Percentiles rank a stretch among this genome's conserved stretches.
Evolutionary conservation across 2,888 invertebrate species (phyloP).

Genomic region (Morpho helenor): DNA sequence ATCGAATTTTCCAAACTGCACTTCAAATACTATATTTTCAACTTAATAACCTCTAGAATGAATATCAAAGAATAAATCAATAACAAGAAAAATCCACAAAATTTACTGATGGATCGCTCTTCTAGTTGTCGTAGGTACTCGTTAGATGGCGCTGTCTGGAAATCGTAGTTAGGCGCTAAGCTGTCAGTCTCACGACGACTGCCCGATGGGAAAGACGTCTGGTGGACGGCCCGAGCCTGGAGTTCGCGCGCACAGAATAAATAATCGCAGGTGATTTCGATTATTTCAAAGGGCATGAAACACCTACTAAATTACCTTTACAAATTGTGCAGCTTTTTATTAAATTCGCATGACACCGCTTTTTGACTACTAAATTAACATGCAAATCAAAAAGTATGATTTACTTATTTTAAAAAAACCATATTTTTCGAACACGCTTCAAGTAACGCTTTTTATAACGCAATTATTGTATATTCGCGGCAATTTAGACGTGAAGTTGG

Average conservation of each 20-base stretch:
- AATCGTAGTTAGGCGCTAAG: slow-evolving; percentile 43
- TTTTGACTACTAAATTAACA: slow-evolving; percentile 6
- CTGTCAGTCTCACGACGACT: slow-evolving; percentile 44
- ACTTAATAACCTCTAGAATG: too few relatives aligned
- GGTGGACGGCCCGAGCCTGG: slow-evolving; percentile 64
- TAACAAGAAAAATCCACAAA: slow-evolving; percentile 7
- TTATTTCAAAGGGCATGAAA: slow-evolving; percentile 16
- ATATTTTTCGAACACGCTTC: too few relatives aligned
- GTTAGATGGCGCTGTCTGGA: slow-evolving; percentile 42
- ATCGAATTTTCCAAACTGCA: too few relatives aligned
- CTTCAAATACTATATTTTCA: too few relatives aligned
- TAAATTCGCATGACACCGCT: slow-evolving; percentile 20
- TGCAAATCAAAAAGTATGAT: too few relatives aligned
- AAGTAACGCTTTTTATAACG: too few relatives aligned
- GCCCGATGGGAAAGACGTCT: slow-evolving; percentile 74
- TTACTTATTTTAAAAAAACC: too few relatives aligned
- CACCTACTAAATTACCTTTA: not conserved
- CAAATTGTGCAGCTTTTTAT: slow-evolving; percentile 2
- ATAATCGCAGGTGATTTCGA: slow-evolving; percentile 55
- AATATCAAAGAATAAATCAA: not conserved
- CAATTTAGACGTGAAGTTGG: not conserved
- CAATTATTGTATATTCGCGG: too few relatives aligned
- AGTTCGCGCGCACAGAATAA: slow-evolving; percentile 60
- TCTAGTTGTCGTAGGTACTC: slow-evolving; percentile 42
- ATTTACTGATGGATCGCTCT: slow-evolving; percentile 27